Evolutionary conservation across 2,113 vertebrate species (phyloP).

Genomic region (Myotis yumanensis): DNA sequence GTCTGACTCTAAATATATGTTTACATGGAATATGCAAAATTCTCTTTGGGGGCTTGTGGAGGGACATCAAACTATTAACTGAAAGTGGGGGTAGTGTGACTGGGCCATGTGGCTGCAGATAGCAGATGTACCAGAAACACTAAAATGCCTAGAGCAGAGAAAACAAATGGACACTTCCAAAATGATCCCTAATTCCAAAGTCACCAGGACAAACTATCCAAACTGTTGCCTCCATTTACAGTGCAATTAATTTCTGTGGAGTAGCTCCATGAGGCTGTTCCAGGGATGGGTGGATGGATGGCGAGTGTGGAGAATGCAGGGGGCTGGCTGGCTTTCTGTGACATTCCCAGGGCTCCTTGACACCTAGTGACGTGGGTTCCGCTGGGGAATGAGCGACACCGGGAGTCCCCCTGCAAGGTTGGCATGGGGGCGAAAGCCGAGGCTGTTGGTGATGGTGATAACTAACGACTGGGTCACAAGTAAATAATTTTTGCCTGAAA

Average conservation of each 20-base stretch:
- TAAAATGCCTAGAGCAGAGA: not conserved
- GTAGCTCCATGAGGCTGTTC: not conserved
- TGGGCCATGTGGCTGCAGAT: not conserved
- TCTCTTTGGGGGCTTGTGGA: not conserved
- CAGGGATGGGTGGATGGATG: not conserved
- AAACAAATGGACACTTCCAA: not conserved
- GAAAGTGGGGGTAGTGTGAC: not conserved
- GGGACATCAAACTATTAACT: not conserved
- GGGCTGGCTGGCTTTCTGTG: not conserved
- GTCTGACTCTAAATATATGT: slow-evolving; percentile 21
- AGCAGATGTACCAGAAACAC: not conserved
- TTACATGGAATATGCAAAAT: not conserved
- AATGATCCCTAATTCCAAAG: not conserved
- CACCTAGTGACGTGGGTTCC: not conserved
- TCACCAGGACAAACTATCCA: not conserved
- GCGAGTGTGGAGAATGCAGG: too few species aligned
- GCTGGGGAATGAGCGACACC: not conserved
- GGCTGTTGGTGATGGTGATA: not conserved
- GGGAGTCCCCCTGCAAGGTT: not conserved
- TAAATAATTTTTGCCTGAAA: not conserved
- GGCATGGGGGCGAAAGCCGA: not conserved
- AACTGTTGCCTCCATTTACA: not conserved
- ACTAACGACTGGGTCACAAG: not conserved
- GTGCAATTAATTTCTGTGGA: not conserved
- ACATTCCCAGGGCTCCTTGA: not conserved